A percentile compares a stretch with the other conserved stretches of the same genome.
phyloP scores from a whole-genome alignment of 2,888 invertebrate genomes.

The Philonicus albiceps region DNA sequence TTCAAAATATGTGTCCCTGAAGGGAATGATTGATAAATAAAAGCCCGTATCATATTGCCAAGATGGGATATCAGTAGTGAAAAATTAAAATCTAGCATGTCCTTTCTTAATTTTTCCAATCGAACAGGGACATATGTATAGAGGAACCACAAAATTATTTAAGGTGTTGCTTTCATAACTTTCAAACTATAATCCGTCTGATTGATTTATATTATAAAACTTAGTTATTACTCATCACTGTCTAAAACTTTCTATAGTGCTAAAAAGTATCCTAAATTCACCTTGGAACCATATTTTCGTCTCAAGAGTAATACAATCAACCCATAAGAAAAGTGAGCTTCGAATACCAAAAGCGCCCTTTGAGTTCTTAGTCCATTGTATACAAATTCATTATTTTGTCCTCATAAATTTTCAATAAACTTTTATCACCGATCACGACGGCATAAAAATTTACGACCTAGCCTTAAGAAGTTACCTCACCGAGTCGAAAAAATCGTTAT shows the following conservation, averaged over 20 bases:
- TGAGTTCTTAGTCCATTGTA: neutral
- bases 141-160: neutral
- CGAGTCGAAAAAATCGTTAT: neutral
- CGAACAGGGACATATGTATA: neutral
- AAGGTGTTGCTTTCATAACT: neutral
- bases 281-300: neutral
- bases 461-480: neutral
- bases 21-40: neutral
- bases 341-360: neutral
- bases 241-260: neutral
- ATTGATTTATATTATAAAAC: neutral
- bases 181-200: neutral
- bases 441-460: neutral
- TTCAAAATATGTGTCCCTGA: neutral
- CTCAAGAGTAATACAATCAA: neutral
- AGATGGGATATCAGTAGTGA: neutral
- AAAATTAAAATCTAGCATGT: neutral
- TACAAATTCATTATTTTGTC: neutral
- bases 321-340: neutral
- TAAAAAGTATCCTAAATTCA: neutral
- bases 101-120: neutral
- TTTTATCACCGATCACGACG: neutral
- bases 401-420: neutral
- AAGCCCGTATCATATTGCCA: neutral
- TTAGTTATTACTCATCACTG: neutral